Conservation (phyloP, 2,113 vertebrate genomes). For the Redunca redunca region DNA sequence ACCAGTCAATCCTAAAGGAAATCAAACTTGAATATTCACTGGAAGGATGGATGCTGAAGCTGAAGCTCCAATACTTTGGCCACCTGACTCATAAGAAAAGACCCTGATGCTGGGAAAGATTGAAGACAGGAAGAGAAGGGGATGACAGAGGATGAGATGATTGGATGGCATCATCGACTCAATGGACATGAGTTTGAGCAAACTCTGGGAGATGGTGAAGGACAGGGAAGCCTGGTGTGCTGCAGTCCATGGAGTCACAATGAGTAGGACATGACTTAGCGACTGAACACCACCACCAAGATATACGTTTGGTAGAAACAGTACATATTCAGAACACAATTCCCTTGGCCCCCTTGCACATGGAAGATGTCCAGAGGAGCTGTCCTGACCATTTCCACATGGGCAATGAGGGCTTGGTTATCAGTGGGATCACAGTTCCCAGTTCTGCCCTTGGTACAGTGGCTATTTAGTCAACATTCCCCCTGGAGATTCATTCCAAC, state of each 20-base stretch:
- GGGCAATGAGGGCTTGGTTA: neutral
- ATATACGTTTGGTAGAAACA: neutral
- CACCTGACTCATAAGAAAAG: neutral
- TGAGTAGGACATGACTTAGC: neutral
- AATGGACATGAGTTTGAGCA: neutral
- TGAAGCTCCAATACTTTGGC: neutral
- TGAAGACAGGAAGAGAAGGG: neutral
- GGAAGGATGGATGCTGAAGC: neutral
- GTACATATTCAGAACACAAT: neutral
- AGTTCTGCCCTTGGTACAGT: neutral
- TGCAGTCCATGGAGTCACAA: neutral
- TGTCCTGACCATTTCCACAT: neutral
- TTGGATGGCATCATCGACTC: neutral
- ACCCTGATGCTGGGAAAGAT: neutral
- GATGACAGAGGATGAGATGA: neutral
- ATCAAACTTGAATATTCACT: neutral
- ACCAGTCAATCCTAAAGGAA: neutral
- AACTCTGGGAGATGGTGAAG: neutral
- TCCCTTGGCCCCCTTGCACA: neutral
- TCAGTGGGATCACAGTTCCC: neutral
- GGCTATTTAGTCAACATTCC: neutral
- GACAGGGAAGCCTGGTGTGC: neutral
- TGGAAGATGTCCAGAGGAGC: neutral
- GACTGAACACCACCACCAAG: neutral
- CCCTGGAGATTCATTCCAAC: neutral